phyloP scores from a whole-genome alignment of 2,888 invertebrate species.

The Caenorhabditis angaria region DNA sequence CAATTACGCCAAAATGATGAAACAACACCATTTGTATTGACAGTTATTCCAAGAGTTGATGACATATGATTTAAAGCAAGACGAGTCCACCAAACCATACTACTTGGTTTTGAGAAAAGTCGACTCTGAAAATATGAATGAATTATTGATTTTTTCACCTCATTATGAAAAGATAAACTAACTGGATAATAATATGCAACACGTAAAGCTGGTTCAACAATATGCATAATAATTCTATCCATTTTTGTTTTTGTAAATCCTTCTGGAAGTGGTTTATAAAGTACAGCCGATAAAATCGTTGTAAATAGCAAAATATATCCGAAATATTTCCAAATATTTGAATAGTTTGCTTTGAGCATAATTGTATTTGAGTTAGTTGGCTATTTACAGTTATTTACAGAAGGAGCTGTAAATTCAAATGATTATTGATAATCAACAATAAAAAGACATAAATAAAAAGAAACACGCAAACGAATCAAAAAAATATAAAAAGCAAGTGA shows the following conservation, averaged over 20 bases:
- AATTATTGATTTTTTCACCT: neutral
- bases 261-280: constrained; percentile 56
- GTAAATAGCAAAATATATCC: constrained; percentile 12
- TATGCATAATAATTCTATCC: constrained; percentile 56
- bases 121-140: constrained; percentile 42
- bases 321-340: constrained; percentile 8
- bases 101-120: constrained; percentile 42
- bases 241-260: constrained; percentile 47
- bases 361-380: neutral
- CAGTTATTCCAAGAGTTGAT: constrained; percentile 22
- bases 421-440: too few relatives aligned
- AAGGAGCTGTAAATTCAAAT: neutral
- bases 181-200: constrained; percentile 62
- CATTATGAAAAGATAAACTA: constrained; percentile 10
- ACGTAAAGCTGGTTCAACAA: constrained; percentile 57
- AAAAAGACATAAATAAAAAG: too few relatives aligned
- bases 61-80: constrained; percentile 44
- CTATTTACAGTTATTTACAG: neutral
- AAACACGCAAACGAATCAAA: too few relatives aligned
- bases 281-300: constrained; percentile 16
- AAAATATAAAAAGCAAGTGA: neutral
- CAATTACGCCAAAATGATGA: constrained; percentile 19
- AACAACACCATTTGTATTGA: constrained; percentile 15
- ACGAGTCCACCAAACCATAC: constrained; percentile 59
- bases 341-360: constrained; percentile 23